Conservation (phyloP, 2,797 vertebrate species). For the Sebastes diploproa region DNA sequence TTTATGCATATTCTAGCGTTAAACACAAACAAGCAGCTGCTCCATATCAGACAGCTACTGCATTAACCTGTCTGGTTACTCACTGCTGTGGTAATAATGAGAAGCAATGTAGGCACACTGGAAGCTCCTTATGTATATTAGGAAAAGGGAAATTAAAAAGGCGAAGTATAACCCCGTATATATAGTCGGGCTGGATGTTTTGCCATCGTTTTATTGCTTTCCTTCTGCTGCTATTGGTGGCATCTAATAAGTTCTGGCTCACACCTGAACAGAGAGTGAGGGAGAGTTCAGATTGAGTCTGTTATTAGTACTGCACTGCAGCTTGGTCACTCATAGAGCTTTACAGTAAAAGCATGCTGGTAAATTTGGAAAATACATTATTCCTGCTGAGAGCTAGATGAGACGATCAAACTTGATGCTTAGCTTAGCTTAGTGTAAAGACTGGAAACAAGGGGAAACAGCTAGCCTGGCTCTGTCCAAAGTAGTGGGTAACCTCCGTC, state of each 20-base stretch:
- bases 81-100: slow-evolving; percentile 25
- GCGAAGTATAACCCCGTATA: background rate
- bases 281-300: background rate
- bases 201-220: slow-evolving; percentile 8
- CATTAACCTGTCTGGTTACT: slow-evolving; percentile 33
- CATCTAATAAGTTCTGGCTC: background rate
- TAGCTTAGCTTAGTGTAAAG: background rate
- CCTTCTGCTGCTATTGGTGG: background rate
- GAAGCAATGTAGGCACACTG: background rate
- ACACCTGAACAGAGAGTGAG: background rate
- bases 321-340: background rate
- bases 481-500: no score
- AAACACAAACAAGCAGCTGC: slow-evolving; percentile 29
- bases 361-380: background rate
- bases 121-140: background rate
- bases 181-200: background rate
- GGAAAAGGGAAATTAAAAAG: background rate
- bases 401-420: background rate
- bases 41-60: background rate
- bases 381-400: background rate
- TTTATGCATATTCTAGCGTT: slow-evolving; percentile 3
- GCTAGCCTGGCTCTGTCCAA: background rate
- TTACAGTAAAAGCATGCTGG: background rate
- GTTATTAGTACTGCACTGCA: background rate
- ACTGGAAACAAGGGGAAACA: no score